Conservation (phyloP, 2,113 vertebrate genomes). For the Toxotes jaculatrix region DNA sequence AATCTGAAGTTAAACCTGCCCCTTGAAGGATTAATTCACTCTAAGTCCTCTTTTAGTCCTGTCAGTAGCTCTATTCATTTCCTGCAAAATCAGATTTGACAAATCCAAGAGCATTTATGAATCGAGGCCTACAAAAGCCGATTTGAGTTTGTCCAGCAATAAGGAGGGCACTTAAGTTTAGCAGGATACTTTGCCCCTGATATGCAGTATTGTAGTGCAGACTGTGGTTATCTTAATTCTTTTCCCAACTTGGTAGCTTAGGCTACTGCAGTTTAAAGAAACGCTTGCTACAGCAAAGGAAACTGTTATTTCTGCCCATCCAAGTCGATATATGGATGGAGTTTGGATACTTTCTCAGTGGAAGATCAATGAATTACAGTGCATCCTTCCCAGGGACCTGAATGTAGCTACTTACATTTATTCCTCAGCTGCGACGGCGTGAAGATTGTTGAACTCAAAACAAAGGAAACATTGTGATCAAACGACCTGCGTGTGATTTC, state of each 20-base stretch:
- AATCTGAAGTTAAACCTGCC: conserved; percentile 57
- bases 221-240: conserved; percentile 23
- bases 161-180: conserved; percentile 41
- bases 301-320: conserved; percentile 15
- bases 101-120: conserved; percentile 48
- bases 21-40: conserved; percentile 45
- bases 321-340: conserved; percentile 26
- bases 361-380: conserved; percentile 40
- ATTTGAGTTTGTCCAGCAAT: conserved; percentile 52
- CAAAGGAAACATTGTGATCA: conserved; percentile 46
- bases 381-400: conserved; percentile 53
- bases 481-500: conserved; percentile 29
- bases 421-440: conserved; percentile 57
- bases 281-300: conserved; percentile 31
- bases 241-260: conserved; percentile 14
- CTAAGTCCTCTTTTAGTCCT: conserved; percentile 32
- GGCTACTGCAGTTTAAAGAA: conserved; percentile 18
- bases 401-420: conserved; percentile 63
- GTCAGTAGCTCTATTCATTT: conserved; percentile 46
- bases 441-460: conserved; percentile 61
- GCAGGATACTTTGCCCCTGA: conserved; percentile 13
- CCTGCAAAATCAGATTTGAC: conserved; percentile 47
- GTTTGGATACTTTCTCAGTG: conserved; percentile 41
- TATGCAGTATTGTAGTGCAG: conserved; percentile 4
- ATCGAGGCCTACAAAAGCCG: conserved; percentile 37